A percentile compares a stretch with the other conserved stretches of the same genome.
Evolutionary conservation across 2,113 vertebrate species (phyloP).

Genomic region (Crotalus horridus): DNA sequence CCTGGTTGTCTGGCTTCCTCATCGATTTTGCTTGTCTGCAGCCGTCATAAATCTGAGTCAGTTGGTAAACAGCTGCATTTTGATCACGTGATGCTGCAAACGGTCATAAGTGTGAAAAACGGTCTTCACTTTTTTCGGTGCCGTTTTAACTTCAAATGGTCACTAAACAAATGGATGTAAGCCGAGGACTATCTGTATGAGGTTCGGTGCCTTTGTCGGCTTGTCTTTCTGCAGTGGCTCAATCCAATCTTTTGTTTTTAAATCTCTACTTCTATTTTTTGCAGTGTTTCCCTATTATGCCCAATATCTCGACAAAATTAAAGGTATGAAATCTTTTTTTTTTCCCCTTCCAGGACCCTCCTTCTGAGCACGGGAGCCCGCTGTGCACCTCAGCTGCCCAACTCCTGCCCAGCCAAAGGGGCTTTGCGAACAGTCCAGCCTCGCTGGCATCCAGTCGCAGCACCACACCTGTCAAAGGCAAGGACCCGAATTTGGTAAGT

Average conservation of each 20-base stretch:
- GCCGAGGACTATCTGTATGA: not conserved
- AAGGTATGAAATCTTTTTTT: fast-evolving
- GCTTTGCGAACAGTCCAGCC: constrained; percentile 73
- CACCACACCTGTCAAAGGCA: constrained; percentile 67
- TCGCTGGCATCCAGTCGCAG: constrained; percentile 75
- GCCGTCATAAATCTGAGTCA: too few relatives aligned
- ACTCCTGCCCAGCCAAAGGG: constrained; percentile 60
- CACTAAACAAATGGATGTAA: too few relatives aligned
- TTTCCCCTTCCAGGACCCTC: constrained; percentile 70
- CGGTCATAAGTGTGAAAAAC: too few relatives aligned
- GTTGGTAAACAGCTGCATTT: too few relatives aligned
- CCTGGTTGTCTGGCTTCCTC: too few relatives aligned
- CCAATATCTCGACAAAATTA: too few relatives aligned
- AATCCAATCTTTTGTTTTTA: not conserved
- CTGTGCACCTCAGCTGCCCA: constrained; percentile 66
- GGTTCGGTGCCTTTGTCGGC: not conserved
- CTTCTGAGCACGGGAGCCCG: constrained; percentile 77
- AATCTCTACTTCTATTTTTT: not conserved
- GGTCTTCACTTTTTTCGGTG: too few relatives aligned
- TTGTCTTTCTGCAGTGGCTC: not conserved
- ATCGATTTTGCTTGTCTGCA: too few relatives aligned
- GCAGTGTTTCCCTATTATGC: not conserved
- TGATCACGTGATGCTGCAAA: too few relatives aligned
- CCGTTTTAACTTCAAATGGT: too few relatives aligned
- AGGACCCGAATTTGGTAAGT: constrained; percentile 76